A percentile compares a stretch with the other conserved stretches of the same genome.
These are phyloP conservation scores for Cardiocondyla obscurior DNA, from an alignment of 1,140 invertebrate species.

Conservation along the genomic window DNA sequence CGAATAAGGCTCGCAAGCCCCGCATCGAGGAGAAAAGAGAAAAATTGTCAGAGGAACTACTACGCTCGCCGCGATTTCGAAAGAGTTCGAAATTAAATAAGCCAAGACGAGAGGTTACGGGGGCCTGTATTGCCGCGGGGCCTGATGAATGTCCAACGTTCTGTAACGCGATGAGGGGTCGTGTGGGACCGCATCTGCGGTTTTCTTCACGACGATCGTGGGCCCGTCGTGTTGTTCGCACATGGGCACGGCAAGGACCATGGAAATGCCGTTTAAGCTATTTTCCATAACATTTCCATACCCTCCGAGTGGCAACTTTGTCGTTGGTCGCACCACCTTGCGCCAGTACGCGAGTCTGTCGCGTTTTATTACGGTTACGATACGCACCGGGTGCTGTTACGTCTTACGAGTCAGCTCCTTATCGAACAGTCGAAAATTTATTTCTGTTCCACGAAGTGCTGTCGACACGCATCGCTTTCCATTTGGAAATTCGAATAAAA, in stretches of 20 bases:
- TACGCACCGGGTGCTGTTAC: slow-evolving; percentile 1
- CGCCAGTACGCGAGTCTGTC: background rate
- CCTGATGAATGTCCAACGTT: slow-evolving; percentile 68
- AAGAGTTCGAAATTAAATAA: background rate
- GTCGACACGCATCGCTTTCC: too few species aligned
- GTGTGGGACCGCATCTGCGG: slow-evolving; percentile 68
- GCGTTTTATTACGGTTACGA: slow-evolving; percentile 5
- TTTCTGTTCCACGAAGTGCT: too few species aligned
- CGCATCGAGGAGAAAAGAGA: too few species aligned
- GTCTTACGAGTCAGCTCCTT: background rate
- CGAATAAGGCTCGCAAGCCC: too few species aligned
- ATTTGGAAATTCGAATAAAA: too few species aligned
- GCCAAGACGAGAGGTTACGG: slow-evolving; percentile 18
- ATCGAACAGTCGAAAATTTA: too few species aligned
- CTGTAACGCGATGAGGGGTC: slow-evolving; percentile 67
- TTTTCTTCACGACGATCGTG: slow-evolving; percentile 62
- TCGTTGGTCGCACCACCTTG: background rate
- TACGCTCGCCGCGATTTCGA: background rate
- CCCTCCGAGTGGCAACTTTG: background rate
- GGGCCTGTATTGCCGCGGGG: slow-evolving; percentile 21
- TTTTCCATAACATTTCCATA: slow-evolving; percentile 68
- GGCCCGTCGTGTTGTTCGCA: slow-evolving; percentile 53
- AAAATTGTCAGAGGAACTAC: too few species aligned
- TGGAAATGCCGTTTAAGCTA: slow-evolving; percentile 46
- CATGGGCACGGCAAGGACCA: slow-evolving; percentile 19